These are phyloP conservation scores for Cephus spinipes DNA, from an alignment of 2,888 invertebrate genomes.

Conservation along the genomic window DNA sequence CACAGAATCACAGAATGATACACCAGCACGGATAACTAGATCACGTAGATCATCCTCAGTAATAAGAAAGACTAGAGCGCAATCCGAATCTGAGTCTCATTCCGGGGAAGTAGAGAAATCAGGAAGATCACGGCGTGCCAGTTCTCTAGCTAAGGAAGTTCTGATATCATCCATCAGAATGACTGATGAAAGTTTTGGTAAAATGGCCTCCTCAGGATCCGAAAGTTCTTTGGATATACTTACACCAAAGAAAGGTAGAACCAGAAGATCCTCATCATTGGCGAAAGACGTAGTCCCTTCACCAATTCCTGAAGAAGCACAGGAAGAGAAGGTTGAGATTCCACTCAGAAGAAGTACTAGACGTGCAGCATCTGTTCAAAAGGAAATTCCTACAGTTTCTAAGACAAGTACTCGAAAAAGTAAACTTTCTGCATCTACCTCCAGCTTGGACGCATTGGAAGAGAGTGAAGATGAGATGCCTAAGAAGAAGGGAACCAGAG, in stretches of 20 bases:
- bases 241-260: constrained; percentile 11
- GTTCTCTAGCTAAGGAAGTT: constrained; percentile 42
- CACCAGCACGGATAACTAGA: constrained; percentile 36
- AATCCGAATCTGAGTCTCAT: constrained; percentile 15
- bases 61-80: constrained; percentile 26
- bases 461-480: constrained; percentile 25
- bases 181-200: constrained; percentile 15
- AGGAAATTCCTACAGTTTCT: constrained; percentile 31
- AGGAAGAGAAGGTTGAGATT: constrained; percentile 15
- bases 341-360: constrained; percentile 44
- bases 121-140: constrained; percentile 33
- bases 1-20: constrained; percentile 11
- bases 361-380: constrained; percentile 43
- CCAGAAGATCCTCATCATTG: constrained; percentile 31
- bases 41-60: constrained; percentile 44
- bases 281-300: constrained; percentile 29
- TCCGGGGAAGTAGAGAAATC: constrained; percentile 11
- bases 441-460: constrained; percentile 11
- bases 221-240: constrained; percentile 15
- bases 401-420: constrained; percentile 19
- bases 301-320: constrained; percentile 21
- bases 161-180: constrained; percentile 13
- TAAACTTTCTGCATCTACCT: constrained; percentile 21
- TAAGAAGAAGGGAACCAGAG: constrained; percentile 22
- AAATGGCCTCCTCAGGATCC: background rate